These are phyloP conservation scores for Triplophysa siluroides DNA, from an alignment of 2,113 vertebrate genomes.

Conservation along the genomic window DNA sequence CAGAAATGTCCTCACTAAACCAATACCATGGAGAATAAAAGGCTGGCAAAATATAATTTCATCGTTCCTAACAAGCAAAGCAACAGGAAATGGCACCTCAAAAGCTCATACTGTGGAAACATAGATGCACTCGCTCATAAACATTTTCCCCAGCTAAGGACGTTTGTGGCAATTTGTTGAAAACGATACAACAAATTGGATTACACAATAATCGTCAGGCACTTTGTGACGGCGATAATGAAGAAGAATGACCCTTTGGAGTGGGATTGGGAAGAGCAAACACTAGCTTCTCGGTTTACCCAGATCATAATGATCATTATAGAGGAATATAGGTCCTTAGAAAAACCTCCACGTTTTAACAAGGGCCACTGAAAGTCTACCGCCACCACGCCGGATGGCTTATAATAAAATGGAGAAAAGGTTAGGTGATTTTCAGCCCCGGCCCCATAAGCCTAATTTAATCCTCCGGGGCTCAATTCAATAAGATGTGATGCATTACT, in stretches of 20 bases:
- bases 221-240: conserved; percentile 48
- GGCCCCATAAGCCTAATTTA: conserved; percentile 36
- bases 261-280: conserved; percentile 44
- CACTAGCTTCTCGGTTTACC: conserved; percentile 55
- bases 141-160: conserved; percentile 30
- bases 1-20: conserved; percentile 27
- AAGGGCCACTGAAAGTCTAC: neutral
- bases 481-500: conserved; percentile 24
- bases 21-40: conserved; percentile 10
- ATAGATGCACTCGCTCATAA: conserved; percentile 2
- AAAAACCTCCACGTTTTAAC: conserved; percentile 7
- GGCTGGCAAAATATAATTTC: conserved; percentile 16
- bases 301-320: conserved; percentile 52
- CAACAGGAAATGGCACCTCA: conserved; percentile 22
- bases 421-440: conserved; percentile 35
- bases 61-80: conserved; percentile 30
- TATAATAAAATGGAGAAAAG: conserved; percentile 27
- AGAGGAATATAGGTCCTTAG: conserved; percentile 28
- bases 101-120: conserved; percentile 13
- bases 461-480: conserved; percentile 29
- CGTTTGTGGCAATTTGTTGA: conserved; percentile 44
- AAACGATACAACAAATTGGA: conserved; percentile 55
- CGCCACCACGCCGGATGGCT: neutral
- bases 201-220: conserved; percentile 49
- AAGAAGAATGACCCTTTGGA: conserved; percentile 53